These are phyloP conservation scores for Sinohyriopsis cumingii DNA, from an alignment of 2,888 invertebrate species.

Conservation along the genomic window DNA sequence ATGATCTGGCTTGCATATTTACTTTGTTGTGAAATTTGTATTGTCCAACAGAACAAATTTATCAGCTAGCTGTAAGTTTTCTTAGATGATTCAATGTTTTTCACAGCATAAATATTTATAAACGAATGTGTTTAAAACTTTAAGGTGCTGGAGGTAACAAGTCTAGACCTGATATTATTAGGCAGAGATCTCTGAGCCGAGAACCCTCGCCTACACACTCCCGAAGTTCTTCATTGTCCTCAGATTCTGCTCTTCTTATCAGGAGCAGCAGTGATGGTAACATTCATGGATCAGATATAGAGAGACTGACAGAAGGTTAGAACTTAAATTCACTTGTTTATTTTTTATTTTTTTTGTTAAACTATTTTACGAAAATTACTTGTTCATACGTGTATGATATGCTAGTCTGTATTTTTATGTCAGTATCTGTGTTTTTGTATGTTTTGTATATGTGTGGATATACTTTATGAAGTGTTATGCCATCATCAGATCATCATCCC, in stretches of 20 bases:
- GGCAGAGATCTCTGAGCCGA: constrained; percentile 66
- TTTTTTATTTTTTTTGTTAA: neutral
- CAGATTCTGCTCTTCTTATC: constrained; percentile 50
- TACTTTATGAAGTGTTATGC: no score
- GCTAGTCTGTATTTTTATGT: no score
- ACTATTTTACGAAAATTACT: no score
- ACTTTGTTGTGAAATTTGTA: no score
- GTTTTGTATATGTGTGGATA: no score
- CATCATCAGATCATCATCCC: no score
- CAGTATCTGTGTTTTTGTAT: no score
- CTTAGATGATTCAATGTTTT: neutral
- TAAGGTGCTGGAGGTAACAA: constrained; percentile 58
- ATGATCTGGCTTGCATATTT: no score
- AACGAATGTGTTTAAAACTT: neutral
- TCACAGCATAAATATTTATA: neutral
- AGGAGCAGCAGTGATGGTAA: constrained; percentile 68
- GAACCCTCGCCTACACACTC: constrained; percentile 65
- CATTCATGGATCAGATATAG: constrained; percentile 53
- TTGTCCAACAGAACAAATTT: no score
- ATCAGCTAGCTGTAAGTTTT: neutral
- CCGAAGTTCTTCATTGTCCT: constrained; percentile 56
- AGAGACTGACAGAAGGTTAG: constrained; percentile 53
- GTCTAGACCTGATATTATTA: constrained; percentile 50
- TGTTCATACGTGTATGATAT: no score
- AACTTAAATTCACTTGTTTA: neutral